phyloP scores from a whole-genome alignment of 2,888 invertebrate species.

The Drosophila ustulata region DNA sequence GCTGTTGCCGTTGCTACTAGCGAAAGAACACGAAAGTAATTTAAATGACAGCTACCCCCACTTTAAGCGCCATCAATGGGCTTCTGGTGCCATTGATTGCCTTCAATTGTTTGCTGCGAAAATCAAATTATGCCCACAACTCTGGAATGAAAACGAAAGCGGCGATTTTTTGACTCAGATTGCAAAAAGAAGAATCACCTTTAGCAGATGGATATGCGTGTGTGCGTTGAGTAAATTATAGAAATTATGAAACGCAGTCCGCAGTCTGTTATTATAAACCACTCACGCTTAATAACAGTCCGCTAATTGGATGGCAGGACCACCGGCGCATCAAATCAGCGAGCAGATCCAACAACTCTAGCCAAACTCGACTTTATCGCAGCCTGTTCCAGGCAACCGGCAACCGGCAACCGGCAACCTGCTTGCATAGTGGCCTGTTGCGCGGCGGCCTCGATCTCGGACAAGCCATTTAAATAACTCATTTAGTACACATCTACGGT shows the following conservation, averaged over 20 bases:
- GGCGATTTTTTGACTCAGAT: constrained; percentile 15
- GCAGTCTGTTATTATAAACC: constrained; percentile 72
- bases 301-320: constrained; percentile 78
- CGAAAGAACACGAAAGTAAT: constrained; percentile 70
- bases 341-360: constrained; percentile 7
- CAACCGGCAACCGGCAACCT: constrained; percentile 14
- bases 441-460: constrained; percentile 28
- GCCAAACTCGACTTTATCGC: constrained; percentile 2
- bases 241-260: constrained; percentile 56
- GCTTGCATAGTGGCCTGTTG: constrained; percentile 7
- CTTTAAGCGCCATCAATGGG: constrained; percentile 16
- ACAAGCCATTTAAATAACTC: constrained; percentile 76
- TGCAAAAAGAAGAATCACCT: neutral
- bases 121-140: constrained; percentile 47
- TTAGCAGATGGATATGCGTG: neutral
- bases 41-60: constrained; percentile 57
- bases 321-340: constrained; percentile 71
- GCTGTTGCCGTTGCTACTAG: constrained; percentile 22
- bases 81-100: constrained; percentile 60
- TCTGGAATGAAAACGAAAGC: constrained; percentile 65
- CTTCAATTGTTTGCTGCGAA: constrained; percentile 64
- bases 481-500: constrained; percentile 62
- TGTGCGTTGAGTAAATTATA: constrained; percentile 50
- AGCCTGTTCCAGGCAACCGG: neutral
- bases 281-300: constrained; percentile 77